A percentile compares a stretch with the other conserved stretches of the same genome.
Evolutionary conservation across 2,797 vertebrate genomes (phyloP).

Genomic region (Enteromius anoplus): DNA sequence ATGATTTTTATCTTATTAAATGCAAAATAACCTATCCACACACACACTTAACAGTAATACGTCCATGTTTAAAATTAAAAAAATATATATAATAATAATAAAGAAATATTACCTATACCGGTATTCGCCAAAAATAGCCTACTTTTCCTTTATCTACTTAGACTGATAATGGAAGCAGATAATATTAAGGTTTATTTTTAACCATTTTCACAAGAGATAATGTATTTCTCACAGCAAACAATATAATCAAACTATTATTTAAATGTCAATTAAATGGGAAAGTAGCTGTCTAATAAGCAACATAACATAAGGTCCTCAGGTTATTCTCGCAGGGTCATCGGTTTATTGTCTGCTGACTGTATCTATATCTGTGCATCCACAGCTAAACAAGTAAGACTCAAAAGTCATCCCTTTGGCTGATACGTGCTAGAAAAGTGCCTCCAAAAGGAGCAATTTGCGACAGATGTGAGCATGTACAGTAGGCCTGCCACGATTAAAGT

Average conservation of each 20-base stretch:
- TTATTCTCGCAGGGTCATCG: background rate
- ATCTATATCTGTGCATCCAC: background rate
- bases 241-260: background rate
- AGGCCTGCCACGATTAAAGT: conserved; percentile 72
- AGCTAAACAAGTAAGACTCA: background rate
- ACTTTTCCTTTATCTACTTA: background rate
- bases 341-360: background rate
- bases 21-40: background rate
- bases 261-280: background rate
- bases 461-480: conserved; percentile 73
- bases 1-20: background rate
- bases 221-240: background rate
- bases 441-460: conserved; percentile 79
- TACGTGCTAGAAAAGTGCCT: conserved; percentile 63
- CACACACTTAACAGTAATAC: background rate
- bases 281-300: background rate
- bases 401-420: conserved; percentile 55
- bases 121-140: background rate
- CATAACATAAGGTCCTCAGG: background rate
- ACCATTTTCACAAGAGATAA: background rate
- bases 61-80: background rate
- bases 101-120: background rate
- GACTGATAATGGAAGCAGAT: background rate
- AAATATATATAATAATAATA: background rate
- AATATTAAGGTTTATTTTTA: background rate